Base-by-base conservation (phyloP, 2,888 invertebrate genomes). In the Lamproptera curius region DNA sequence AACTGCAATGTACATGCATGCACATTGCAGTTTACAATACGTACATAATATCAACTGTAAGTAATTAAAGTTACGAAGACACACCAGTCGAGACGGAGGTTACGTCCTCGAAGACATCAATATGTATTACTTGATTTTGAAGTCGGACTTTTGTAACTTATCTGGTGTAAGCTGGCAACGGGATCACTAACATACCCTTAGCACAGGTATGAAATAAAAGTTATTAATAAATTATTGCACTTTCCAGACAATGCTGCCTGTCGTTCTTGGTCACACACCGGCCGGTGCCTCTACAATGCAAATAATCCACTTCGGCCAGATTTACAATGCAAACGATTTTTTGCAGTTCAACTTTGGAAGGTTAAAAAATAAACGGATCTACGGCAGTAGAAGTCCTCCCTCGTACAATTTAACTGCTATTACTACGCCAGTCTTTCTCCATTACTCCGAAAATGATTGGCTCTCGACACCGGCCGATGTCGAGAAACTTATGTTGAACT, bases 371-470 rank as follows among this genome's bases (percentile, higher is more conserved):
- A 70, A 71, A 42, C 60, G 59, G 2, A 65, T 59, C 14, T 90
- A 91, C 52, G 89, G 90, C 1, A 76, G 73, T 1, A 63, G 67
- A n/a, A 73, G 57, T 23, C 89, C 91, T 0, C 90, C 91, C 0
- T 62, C 76, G 8, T 90, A 90, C 62, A 73, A 89, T 51, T 62
- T 90, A 9, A 66, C 57, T 6, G 76, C 77, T 31, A 79, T 90
- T 10, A 73, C 57, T 6, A 72, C 82, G 1, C 90, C 90, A 0
- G 67, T 90, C 4, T 84, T 80, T 50, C 67, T 90, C 0, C 86
- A 89, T 57, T 90, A 90, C 53, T 71, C 83, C 4, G 83, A 87
- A 16, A 84, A 89, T 31, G 90, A 90, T 57, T 84, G 82, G 82
- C 65, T 90, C 1, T 83, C 90, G 0, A 72, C 83, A 9, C 77